A percentile compares a stretch with the other conserved stretches of the same genome.
Evolutionary conservation across 2,113 vertebrate species (phyloP).

Genomic region (Entosphenus tridentatus): DNA sequence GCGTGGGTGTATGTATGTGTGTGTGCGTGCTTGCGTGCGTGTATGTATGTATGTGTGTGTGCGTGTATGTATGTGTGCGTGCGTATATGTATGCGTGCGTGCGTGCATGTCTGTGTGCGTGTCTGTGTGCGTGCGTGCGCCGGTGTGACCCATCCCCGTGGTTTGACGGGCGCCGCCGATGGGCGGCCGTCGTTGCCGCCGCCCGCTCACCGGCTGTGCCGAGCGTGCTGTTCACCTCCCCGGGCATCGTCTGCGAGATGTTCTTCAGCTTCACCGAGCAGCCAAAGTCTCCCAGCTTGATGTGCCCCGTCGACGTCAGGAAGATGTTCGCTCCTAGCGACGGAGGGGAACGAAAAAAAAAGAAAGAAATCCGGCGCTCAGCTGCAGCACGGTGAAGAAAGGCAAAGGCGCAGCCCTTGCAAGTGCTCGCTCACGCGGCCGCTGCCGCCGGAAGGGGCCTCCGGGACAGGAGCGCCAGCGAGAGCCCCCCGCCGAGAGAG

Average conservation of each 20-base stretch:
- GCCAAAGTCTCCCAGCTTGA: slow-evolving; percentile 91
- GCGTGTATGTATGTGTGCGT: neutral
- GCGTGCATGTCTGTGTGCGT: neutral
- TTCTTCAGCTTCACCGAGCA: slow-evolving; percentile 95
- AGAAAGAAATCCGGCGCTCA: neutral
- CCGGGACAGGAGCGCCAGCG: too few species aligned
- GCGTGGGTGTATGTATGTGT: neutral
- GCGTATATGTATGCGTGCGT: neutral
- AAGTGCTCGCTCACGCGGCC: too few species aligned
- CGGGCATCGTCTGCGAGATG: slow-evolving; percentile 94
- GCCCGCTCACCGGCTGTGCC: slow-evolving; percentile 62
- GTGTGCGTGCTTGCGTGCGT: neutral
- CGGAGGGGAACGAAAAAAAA: slow-evolving; percentile 9
- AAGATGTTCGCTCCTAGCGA: slow-evolving; percentile 80
- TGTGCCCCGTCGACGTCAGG: slow-evolving; percentile 76
- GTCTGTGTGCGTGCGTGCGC: neutral
- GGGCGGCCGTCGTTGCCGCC: neutral
- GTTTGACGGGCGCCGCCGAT: too few species aligned
- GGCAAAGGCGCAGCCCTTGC: too few species aligned
- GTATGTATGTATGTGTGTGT: neutral
- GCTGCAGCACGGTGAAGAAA: too few species aligned
- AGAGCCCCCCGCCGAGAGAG: too few species aligned
- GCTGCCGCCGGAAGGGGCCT: too few species aligned
- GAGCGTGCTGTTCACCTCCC: slow-evolving; percentile 90
- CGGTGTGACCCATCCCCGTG: neutral